A percentile compares a stretch with the other conserved stretches of the same genome.
phyloP scores from a whole-genome alignment of 2,113 vertebrate species.

The Pavo muticus region DNA sequence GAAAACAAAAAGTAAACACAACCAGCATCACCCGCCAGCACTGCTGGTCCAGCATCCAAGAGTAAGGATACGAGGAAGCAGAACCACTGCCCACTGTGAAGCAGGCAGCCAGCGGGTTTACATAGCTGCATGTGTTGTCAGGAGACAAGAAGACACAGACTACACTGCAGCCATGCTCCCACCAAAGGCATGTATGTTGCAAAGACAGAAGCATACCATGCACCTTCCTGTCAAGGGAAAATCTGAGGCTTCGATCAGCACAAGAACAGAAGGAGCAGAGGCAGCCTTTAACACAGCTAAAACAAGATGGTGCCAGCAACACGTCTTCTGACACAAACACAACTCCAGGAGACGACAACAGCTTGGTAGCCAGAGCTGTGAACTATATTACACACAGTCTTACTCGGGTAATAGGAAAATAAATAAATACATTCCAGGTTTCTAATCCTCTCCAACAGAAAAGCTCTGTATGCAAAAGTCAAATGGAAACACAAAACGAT shows the following conservation, averaged over 20 bases:
- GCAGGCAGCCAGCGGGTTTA: background rate
- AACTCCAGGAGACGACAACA: constrained; percentile 53
- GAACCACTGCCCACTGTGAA: background rate
- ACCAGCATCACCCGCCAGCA: background rate
- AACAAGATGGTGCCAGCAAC: constrained; percentile 70
- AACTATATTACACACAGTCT: constrained; percentile 50
- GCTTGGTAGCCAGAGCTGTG: constrained; percentile 72
- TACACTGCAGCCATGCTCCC: background rate
- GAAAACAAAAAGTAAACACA: background rate
- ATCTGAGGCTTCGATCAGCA: constrained; percentile 54
- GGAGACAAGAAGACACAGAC: background rate
- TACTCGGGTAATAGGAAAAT: background rate
- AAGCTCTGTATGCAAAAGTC: background rate
- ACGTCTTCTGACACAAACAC: constrained; percentile 62
- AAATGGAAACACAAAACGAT: background rate
- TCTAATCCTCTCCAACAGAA: background rate
- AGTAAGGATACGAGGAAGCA: too few relatives aligned
- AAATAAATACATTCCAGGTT: background rate
- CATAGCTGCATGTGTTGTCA: background rate
- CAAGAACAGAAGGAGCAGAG: constrained; percentile 68
- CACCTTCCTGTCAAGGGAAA: constrained; percentile 35
- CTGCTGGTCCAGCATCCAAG: background rate
- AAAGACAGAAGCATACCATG: constrained; percentile 29
- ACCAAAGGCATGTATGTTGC: background rate
- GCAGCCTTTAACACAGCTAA: constrained; percentile 52